Conservation (phyloP, 2,113 vertebrate genomes). For the Salvelinus alpinus region DNA sequence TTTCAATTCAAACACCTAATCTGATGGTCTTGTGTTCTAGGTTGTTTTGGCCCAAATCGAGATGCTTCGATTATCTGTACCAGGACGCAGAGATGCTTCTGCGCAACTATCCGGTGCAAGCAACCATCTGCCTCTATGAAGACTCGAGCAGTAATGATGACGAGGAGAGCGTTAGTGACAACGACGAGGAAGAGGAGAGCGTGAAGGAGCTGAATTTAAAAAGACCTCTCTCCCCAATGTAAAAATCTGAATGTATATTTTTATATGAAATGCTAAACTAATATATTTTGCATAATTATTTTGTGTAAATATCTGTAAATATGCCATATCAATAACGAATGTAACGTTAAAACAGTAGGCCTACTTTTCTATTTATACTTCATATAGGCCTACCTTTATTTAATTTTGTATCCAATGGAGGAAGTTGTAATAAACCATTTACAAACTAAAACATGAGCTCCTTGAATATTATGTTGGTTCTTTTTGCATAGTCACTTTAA, state of each 20-base stretch:
- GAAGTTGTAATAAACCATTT: conserved; percentile 46
- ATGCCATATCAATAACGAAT: neutral
- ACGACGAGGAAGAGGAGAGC: conserved; percentile 41
- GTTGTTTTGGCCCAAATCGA: conserved; percentile 90
- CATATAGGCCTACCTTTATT: conserved; percentile 35
- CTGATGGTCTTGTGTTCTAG: conserved; percentile 70
- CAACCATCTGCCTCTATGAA: conserved; percentile 87
- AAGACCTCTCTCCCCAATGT: conserved; percentile 42
- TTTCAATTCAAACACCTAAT: conserved; percentile 8
- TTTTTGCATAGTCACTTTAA: too few species aligned
- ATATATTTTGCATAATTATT: conserved; percentile 5
- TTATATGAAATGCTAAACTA: neutral
- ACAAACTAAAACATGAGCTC: neutral
- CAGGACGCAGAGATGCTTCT: conserved; percentile 87
- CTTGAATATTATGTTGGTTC: neutral
- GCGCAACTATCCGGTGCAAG: conserved; percentile 87
- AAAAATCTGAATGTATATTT: conserved; percentile 52
- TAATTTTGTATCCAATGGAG: conserved; percentile 22
- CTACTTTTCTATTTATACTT: conserved; percentile 49
- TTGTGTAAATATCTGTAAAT: conserved; percentile 13
- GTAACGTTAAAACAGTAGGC: neutral
- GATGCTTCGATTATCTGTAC: conserved; percentile 89
- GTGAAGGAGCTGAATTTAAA: conserved; percentile 55
- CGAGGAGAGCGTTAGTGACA: conserved; percentile 70
- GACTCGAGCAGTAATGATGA: conserved; percentile 84